phyloP scores from a whole-genome alignment of 1,140 invertebrate genomes.

The Ylistrum balloti region DNA sequence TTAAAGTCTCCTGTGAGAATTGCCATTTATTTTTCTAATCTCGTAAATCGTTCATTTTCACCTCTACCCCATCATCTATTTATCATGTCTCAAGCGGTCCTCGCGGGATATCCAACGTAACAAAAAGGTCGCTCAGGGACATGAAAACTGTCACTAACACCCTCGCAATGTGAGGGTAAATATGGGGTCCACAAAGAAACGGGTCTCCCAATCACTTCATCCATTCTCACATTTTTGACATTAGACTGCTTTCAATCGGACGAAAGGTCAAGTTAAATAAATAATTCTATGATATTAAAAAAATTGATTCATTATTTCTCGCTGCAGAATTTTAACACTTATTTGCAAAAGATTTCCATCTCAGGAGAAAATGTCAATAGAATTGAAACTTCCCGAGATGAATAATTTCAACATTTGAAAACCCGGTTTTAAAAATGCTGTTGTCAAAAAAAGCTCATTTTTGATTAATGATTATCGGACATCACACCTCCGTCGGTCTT shows the following conservation, averaged over 20 bases:
- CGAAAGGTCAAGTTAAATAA: constrained; percentile 14
- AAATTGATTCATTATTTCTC: not conserved
- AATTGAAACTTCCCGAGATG: not conserved
- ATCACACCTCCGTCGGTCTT: constrained; percentile 30
- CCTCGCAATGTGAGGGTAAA: constrained; percentile 37
- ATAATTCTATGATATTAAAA: constrained; percentile 19
- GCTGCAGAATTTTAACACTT: not conserved
- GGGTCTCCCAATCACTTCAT: constrained; percentile 15
- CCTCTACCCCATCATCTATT: constrained; percentile 37
- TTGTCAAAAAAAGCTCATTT: not conserved
- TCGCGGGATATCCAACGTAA: constrained; percentile 37
- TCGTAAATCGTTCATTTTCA: constrained; percentile 29
- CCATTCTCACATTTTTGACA: constrained; percentile 31
- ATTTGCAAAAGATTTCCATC: not conserved
- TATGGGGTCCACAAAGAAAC: constrained; percentile 16
- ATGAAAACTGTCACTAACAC: constrained; percentile 33
- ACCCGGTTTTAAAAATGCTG: not conserved
- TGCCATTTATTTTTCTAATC: constrained; percentile 40
- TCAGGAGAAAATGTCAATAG: not conserved
- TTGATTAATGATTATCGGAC: constrained; percentile 35
- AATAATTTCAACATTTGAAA: constrained; percentile 22
- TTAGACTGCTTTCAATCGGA: constrained; percentile 4
- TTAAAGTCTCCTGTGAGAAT: constrained; percentile 25
- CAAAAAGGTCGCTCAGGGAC: constrained; percentile 31
- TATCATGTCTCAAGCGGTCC: constrained; percentile 32